Evolutionary conservation across 2,113 vertebrate species (phyloP).

Genomic region (Trichechus manatus): DNA sequence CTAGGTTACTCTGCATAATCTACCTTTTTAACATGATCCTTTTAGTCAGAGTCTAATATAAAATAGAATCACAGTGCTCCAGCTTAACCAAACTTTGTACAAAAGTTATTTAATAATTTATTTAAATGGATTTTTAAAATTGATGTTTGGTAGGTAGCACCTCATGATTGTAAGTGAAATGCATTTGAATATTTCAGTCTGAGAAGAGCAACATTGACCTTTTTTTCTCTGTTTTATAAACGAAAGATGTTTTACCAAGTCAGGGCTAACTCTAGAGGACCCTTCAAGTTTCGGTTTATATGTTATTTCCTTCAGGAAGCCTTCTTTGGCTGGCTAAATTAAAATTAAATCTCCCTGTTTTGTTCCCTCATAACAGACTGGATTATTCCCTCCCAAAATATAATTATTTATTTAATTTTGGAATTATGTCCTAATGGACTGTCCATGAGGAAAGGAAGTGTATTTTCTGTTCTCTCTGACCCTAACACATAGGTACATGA

Average conservation of each 20-base stretch:
- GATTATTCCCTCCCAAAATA: neutral
- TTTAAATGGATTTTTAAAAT: neutral
- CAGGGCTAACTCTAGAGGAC: neutral
- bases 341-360: neutral
- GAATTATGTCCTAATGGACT: neutral
- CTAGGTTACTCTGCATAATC: neutral
- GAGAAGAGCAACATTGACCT: neutral
- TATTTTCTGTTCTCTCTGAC: neutral
- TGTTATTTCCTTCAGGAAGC: slow-evolving; percentile 9
- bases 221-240: neutral
- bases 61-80: neutral
- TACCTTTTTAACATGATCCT: neutral
- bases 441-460: neutral
- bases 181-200: neutral
- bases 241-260: neutral
- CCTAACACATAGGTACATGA: neutral
- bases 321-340: neutral
- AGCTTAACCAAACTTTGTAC: neutral
- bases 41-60: slow-evolving; percentile 16
- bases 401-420: neutral
- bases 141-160: neutral
- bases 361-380: neutral
- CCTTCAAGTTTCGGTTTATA: neutral
- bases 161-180: neutral
- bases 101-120: neutral